Evolutionary conservation across 2,113 vertebrate genomes (phyloP), one percentile per base, ranked within the genome.

Genomic region (Misgurnus mizolepis): DNA sequence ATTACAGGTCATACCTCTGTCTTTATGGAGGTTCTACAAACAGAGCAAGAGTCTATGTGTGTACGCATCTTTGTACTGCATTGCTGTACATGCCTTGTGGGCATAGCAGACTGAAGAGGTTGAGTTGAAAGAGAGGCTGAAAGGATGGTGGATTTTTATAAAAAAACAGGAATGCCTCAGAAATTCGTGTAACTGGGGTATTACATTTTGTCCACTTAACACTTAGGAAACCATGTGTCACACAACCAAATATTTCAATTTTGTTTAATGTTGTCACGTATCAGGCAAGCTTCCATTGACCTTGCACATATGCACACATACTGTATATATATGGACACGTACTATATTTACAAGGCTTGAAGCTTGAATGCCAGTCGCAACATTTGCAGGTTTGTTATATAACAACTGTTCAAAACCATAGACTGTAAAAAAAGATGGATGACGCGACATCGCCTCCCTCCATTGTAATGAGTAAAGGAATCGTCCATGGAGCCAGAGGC

Each of bases 51-150:
- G 27, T n/a, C 3, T 43, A 39, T 22, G 39, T 22, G 68, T 39
- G 27, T 17, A 5, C 55, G 6, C 15, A 2, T 47, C 15, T 58
- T 58, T 58, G 55, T n/a, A 58, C 55, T n/a, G 50, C 4, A 58
- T 6, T 50, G 61, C 27, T 76, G 27, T 50, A 40, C 15, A 76
- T 65, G 27, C 45, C 62, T 76, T 66, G 47, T 66, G 17, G 61
- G 27, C 74, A 66, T 40, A 65, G 17, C 34, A 53, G 62, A 76
- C 66, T 39, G 74, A 27, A 53, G 68, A 71, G 64, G 7, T 6
- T 7, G n/a, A 18, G 39, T 60, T 76, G 9, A 40, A 39, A 49
- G 56, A 49, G 43, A 61, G 27, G 17, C 58, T 45, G 60, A 17
- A n/a, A n/a, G 15, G 55, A 40, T 65, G n/a, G 65, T 70, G 77